phyloP scores from a whole-genome alignment of 2,797 vertebrate genomes.

The Malacoctenus gilli region DNA sequence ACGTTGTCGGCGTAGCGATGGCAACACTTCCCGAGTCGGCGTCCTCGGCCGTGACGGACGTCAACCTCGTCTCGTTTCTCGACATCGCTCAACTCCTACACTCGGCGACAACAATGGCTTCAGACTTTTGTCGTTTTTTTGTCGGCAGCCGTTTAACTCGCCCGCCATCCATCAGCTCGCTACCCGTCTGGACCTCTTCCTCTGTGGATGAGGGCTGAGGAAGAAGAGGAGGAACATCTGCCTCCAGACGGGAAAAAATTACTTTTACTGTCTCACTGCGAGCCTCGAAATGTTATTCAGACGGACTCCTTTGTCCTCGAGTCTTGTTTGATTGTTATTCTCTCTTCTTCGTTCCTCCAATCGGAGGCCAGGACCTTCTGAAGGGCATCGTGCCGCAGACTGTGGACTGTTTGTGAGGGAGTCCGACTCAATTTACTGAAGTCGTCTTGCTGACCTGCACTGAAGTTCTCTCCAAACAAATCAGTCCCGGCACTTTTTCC shows the following conservation, averaged over 20 bases:
- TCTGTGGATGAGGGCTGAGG: no score
- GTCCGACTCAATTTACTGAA: no score
- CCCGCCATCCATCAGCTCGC: constrained; percentile 28
- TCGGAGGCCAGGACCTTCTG: no score
- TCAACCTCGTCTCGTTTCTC: constrained; percentile 11
- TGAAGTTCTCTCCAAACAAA: no score
- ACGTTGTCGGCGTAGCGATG: constrained; percentile 17
- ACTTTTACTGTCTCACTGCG: constrained; percentile 3
- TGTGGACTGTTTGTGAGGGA: no score
- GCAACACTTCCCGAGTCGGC: constrained; percentile 17
- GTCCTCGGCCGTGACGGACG: constrained; percentile 7
- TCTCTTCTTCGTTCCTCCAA: neutral
- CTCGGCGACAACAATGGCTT: constrained; percentile 32
- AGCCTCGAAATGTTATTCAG: neutral
- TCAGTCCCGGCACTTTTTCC: no score
- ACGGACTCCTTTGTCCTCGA: neutral
- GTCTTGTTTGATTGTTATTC: no score
- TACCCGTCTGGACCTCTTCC: constrained; percentile 31
- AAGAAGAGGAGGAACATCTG: constrained; percentile 12
- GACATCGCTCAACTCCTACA: constrained; percentile 43
- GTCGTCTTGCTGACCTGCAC: no score
- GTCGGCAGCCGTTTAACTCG: constrained; percentile 30
- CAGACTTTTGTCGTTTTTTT: constrained; percentile 18
- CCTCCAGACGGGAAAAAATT: constrained; percentile 8
- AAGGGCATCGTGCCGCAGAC: no score